Base-by-base conservation (phyloP, 1,140 invertebrate genomes). In the Leucophenga varia region DNA sequence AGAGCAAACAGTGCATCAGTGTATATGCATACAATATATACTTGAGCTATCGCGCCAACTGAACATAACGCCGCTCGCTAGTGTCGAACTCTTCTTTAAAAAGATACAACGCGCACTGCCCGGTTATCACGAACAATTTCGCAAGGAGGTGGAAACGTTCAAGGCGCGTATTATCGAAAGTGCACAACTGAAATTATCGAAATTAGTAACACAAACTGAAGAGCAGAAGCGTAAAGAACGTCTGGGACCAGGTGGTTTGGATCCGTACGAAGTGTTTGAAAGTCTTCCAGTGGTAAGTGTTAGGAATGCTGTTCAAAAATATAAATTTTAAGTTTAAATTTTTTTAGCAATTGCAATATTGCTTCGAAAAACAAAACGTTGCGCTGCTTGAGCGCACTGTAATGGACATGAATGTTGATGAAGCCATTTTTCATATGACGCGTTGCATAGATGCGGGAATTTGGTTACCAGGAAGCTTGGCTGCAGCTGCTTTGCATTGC, bases 1-100 rank as follows among this genome's bases (percentile, higher is more conserved):
- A 93, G 80, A 84, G n/a, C 93, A 96, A 75, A 91, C 98, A 1
- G 90, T 95, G 2, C 94, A 97, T 78, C 96, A 99, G 76, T 90
- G 88, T 25, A 98, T 98, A 71, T 95, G 93, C 55, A 93, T 99
- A 87, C 95, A 99, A 76, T 99, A 97, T 73, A 93, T 98, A 54
- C 79, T 99, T 46, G 95, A 98, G 76, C 77, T 98, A 17, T 90
- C 93, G 1, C 95, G 92, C 74, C 91, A 94, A 69, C 78, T 98
- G 19, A 86, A 96, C 72, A 82, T 91, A 30, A 91, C 97, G 79
- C 93, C 93, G 10, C 81, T 91, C 70, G 86, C 86, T 18, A 96
- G 95, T 78, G 85, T 98, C 20, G 81, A 85, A 25, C 90, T 92
- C 8, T 98, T 98, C 78, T 98, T 97, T 74, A 84, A 84, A 18